Evolutionary conservation across 2,797 vertebrate species (phyloP), one percentile per base, ranked within the genome.

Genomic region (Onychomys torridus): DNA sequence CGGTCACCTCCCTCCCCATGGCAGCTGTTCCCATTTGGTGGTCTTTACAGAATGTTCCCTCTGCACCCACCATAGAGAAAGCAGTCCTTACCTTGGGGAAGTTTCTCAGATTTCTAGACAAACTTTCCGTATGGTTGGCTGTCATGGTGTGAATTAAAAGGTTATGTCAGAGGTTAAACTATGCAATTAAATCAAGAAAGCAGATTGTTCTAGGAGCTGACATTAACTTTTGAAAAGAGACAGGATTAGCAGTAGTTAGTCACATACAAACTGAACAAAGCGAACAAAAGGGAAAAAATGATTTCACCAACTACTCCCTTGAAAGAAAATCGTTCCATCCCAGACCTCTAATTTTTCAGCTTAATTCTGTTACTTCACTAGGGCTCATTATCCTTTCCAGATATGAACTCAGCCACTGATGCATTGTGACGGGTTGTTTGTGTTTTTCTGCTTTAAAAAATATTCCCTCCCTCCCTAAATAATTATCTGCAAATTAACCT

Each of bases 181-280:
- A 49, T 95, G 91, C 96, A 98, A 98, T 95, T 97, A 98, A 94
- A 97, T 96, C 89, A 97, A 98, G 96, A 97, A 98, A 98, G 97
- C 85, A 82, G 96, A 94, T 97, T 97, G 94, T 98, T 98, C 95
- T 92, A 97, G 88, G 83, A 96, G 92, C 86, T 98, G 97, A 97
- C 91, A 96, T 97, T 92, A 92, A 95, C 76, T 93, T 97, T 96
- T 95, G 19, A 97, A 95, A 96, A 95, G 96, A 97, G 94, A 37
- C 82, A 87, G 85, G 40, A 96, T 96, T 96, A 90, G 65, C 93
- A 98, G 57, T 84, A 9, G 96, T 97, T 98, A 97, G 88, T 96
- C 81, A 63, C 52, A 11, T 96, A 94, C 90, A 86, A 95, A 93
- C 71, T 55, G 16, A 88, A 17, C 81, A 95, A 95, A 91, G 79